Evolutionary conservation across 2,888 invertebrate genomes (phyloP), one percentile per base, ranked within the genome.

Genomic region (Dicyrtoma fusca): DNA sequence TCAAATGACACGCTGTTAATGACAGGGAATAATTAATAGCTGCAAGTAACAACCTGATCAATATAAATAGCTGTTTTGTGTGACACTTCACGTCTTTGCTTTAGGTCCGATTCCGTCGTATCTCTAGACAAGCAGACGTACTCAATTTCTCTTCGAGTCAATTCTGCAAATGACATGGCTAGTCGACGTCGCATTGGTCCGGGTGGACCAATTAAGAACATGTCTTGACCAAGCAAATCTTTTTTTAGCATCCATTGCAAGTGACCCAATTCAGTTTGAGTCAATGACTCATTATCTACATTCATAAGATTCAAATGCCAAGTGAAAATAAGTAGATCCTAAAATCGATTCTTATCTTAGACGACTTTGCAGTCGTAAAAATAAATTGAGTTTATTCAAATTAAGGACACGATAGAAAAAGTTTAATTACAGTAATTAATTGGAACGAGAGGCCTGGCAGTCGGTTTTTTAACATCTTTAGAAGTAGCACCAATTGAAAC

Each of bases 181-280:
- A 97, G 84, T 82, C 90, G 88, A 66, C 97, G 86, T 80, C 94
- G 88, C 72, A 88, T 86, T 0, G 92, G 90, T 0, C 97, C 97
- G 8, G 97, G 97, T 26, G 91, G 88, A 0, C 97, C 98, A 73
- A 97, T 88, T 45, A 98, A 86, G 83, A 97, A 98, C 85, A 97
- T 93, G 82, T 98, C 98, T 84, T 98, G 98, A 0, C 92, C 91
- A 3, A 98, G 85, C 25, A 89, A 83, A 84, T 97, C 96, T 83
- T 97, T 97, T 83, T 97, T 96, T 86, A 97, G 88, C 89, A 97
- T 94, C 97, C 97, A 97, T 88, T 92, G 87, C 80, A 97, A 85
- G 65, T 78, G 78, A 21, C 69, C 72, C 11, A 79, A 21, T 47
- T 76, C 75, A 8, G 77, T 76, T 69, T 77, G 76, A 26, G 72